Evolutionary conservation across 2,888 invertebrate species (phyloP), one percentile per base, ranked within the genome.

Genomic region (Aleiodes alternator): DNA sequence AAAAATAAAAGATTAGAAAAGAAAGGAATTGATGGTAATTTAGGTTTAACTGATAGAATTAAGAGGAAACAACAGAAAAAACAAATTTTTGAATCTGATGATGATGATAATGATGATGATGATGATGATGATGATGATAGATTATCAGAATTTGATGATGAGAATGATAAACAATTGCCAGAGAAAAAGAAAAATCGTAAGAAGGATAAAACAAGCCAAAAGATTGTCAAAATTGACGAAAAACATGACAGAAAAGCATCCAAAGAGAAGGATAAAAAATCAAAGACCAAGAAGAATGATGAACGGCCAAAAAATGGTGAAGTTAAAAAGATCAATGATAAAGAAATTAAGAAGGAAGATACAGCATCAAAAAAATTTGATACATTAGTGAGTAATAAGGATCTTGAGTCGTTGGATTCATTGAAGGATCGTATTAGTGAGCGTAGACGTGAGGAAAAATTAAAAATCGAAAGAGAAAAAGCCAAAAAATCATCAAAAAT

Each of bases 231-330:
- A 73, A 79, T 77, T 14, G 80, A 73, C 61, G 80, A 80, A 9
- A 86, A 83, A 69, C 79, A 81, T 5, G 82, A 91, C 74, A 86
- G 82, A 7, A 91, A 90, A 80, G 91, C 88, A 78, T 90, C 90
- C 81, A 90, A 90, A 81, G 91, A 89, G 78, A 90, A 91, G 34
- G 90, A 90, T 11, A 92, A 91, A 76, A 91, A 91, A 82, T 90
- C 90, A 5, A 92, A 91, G 84, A 89, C 88, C 72, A 91, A 91
- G 83, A 91, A 90, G 78, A 91, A 90, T 80, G 91, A 91, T 48
- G 85, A 87, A 90, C 92, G 85, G 92, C 92, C 76, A 91, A 94
- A 87, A 92, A 93, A 88, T 88, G 94, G 80, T 85, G 93, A 83
- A 90, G 91, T 85, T 89, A 93, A 82, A 90, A 92, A 56, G 90